These are phyloP conservation scores for Diorhabda elongata DNA, from an alignment of 1,140 invertebrate genomes.

Conservation along the genomic window DNA sequence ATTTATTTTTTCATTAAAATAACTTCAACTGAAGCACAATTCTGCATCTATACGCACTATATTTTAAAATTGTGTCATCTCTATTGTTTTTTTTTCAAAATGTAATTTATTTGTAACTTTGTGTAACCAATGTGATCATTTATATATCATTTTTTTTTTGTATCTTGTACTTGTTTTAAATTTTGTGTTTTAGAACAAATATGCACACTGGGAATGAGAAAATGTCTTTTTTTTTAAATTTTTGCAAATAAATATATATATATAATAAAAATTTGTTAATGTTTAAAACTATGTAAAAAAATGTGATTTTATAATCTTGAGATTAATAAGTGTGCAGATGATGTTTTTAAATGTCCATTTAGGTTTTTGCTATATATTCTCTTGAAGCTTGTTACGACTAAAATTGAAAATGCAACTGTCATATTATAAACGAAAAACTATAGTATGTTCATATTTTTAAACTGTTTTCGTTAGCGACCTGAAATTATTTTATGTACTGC, in stretches of 20 bases:
- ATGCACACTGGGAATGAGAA: too few relatives aligned
- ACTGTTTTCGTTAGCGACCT: neutral
- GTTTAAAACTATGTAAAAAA: constrained; percentile 9
- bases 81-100: too few relatives aligned
- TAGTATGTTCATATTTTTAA: neutral
- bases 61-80: too few relatives aligned
- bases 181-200: too few relatives aligned
- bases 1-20: too few relatives aligned
- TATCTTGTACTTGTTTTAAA: too few relatives aligned
- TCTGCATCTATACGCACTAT: too few relatives aligned
- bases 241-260: constrained; percentile 1
- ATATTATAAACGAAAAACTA: neutral
- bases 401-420: constrained; percentile 7
- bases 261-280: neutral
- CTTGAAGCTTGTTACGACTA: constrained; percentile 17
- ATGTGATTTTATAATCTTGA: constrained; percentile 24
- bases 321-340: constrained; percentile 21
- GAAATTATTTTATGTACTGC: constrained; percentile 15
- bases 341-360: constrained; percentile 20
- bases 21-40: too few relatives aligned
- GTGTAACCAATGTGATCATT: too few relatives aligned
- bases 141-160: too few relatives aligned
- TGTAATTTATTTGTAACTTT: too few relatives aligned
- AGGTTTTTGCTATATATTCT: constrained; percentile 23
- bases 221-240: neutral